Evolutionary conservation across 2,797 vertebrate genomes (phyloP).

Genomic region (Philypnodon macrostomus): DNA sequence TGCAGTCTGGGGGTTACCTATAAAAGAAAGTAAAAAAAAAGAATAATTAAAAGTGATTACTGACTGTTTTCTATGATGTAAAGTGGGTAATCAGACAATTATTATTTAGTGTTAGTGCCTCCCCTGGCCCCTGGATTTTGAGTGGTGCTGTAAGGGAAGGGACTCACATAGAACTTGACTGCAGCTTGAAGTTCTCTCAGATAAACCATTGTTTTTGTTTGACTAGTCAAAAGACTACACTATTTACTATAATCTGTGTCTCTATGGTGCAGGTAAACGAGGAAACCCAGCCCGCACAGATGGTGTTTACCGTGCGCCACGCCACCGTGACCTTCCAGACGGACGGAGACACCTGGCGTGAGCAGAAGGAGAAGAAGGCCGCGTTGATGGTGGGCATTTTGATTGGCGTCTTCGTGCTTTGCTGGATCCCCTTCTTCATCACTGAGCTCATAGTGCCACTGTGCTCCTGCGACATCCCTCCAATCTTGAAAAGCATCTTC

Average conservation of each 20-base stretch:
- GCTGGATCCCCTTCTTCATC: constrained; percentile 98
- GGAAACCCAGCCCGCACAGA: constrained; percentile 83
- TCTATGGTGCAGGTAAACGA: constrained; percentile 81
- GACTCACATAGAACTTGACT: too few species aligned
- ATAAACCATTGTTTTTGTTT: background rate
- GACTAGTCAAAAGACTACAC: background rate
- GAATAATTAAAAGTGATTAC: too few species aligned
- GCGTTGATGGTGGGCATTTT: constrained; percentile 96
- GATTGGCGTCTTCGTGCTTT: constrained; percentile 93
- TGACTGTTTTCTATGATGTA: too few species aligned
- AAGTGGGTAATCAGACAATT: too few species aligned
- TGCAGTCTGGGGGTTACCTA: too few species aligned
- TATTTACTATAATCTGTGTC: constrained; percentile 7
- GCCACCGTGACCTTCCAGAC: constrained; percentile 92
- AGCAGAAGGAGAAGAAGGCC: constrained; percentile 92
- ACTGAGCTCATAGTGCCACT: constrained; percentile 91
- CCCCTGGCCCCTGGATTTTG: too few species aligned
- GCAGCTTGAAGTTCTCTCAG: too few species aligned
- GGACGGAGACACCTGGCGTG: constrained; percentile 89
- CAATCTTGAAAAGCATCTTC: constrained; percentile 94
- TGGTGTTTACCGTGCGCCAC: constrained; percentile 86
- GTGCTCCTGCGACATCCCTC: constrained; percentile 89
- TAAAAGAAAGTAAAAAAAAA: too few species aligned
- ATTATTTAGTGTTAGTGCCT: too few species aligned
- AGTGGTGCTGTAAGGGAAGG: too few species aligned